These are phyloP conservation scores for Xylocopa sonorina DNA, from an alignment of 1,140 invertebrate species.

Conservation along the genomic window DNA sequence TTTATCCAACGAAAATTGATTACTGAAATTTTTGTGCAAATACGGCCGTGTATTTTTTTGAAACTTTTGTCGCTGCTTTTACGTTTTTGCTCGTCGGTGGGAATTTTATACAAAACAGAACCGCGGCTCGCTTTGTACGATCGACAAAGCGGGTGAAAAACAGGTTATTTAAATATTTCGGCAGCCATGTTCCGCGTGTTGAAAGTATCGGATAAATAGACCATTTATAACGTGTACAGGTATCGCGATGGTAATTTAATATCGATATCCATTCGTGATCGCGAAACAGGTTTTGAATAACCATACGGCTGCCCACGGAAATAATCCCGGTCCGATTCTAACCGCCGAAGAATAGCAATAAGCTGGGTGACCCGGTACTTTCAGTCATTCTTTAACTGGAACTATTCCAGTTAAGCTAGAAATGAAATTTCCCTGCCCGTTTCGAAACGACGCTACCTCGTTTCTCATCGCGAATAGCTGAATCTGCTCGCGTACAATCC, in stretches of 20 bases:
- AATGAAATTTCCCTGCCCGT: neutral
- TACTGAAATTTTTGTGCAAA: neutral
- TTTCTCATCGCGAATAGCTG: neutral
- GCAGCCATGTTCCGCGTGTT: neutral
- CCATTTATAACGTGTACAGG: too few species aligned
- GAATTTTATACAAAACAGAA: neutral
- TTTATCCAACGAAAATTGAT: neutral
- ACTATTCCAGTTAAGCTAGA: neutral
- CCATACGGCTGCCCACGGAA: neutral
- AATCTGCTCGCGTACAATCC: neutral
- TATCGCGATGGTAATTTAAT: too few species aligned
- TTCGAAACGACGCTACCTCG: neutral
- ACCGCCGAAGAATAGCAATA: neutral
- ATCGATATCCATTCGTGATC: neutral
- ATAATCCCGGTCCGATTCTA: neutral
- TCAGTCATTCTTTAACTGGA: neutral
- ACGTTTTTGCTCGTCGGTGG: neutral
- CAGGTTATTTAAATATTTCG: neutral
- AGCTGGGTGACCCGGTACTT: neutral
- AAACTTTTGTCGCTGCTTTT: neutral
- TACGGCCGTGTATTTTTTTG: neutral
- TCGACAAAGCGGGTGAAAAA: neutral
- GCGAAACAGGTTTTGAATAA: neutral
- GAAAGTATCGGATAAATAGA: neutral
- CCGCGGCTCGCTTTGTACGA: neutral